A percentile compares a stretch with the other conserved stretches of the same genome.
phyloP scores from a whole-genome alignment of 2,113 vertebrate genomes.

The Pterocles gutturalis region DNA sequence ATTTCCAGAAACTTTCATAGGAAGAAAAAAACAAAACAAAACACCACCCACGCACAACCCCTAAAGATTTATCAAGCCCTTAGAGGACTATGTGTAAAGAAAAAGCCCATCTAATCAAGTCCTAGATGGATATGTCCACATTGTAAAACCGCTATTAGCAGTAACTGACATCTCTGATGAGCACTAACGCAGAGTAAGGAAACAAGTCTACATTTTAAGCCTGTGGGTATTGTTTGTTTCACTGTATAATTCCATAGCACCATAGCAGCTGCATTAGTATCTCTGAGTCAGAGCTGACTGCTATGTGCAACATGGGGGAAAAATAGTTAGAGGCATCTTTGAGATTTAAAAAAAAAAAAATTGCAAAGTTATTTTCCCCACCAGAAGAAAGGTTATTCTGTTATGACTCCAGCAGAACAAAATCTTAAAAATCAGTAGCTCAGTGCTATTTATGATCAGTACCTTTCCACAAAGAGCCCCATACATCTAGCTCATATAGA shows the following conservation, averaged over 20 bases:
- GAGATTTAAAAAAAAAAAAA: not conserved
- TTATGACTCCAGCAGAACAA: not conserved
- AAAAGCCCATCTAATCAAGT: not conserved
- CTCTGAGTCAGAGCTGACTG: not conserved
- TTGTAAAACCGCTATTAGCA: not conserved
- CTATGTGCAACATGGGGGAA: fast-evolving
- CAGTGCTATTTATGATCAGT: not conserved
- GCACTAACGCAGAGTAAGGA: not conserved
- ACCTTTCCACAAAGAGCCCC: not conserved
- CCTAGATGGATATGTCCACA: not conserved
- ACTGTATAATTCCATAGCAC: not conserved
- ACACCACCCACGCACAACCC: no score
- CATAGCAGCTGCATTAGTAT: not conserved
- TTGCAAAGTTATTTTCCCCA: not conserved
- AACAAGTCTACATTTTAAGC: not conserved
- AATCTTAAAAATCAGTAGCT: not conserved
- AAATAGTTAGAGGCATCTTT: not conserved
- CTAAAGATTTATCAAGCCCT: not conserved
- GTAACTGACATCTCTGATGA: not conserved
- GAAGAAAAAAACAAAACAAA: not conserved
- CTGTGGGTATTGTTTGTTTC: not conserved
- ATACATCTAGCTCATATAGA: no score
- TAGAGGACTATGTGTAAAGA: not conserved
- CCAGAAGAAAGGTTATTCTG: not conserved
- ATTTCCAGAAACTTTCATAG: not conserved